A percentile compares a stretch with the other conserved stretches of the same genome.
Conservation (phyloP, 1,140 invertebrate species). For the Bombus huntii region DNA sequence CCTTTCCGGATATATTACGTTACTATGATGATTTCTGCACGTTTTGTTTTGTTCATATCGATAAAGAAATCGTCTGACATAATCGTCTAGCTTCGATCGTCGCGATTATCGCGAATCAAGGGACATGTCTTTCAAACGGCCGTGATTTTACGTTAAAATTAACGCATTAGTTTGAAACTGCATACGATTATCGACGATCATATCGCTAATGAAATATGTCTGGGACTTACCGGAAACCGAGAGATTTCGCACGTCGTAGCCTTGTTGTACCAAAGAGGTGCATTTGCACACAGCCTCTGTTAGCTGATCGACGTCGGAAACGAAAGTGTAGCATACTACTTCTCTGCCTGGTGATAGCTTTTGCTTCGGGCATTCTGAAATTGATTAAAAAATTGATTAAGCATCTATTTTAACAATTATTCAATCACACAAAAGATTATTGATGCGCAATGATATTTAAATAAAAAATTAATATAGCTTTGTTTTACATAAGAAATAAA, state of each 20-base stretch:
- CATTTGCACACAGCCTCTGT: conserved; percentile 77
- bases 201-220: background rate
- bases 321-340: conserved; percentile 78
- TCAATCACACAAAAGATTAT: no score
- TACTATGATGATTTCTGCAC: background rate
- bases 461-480: no score
- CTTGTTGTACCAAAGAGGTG: conserved; percentile 79
- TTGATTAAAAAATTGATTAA: conserved; percentile 18
- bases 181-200: background rate
- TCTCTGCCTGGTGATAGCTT: conserved; percentile 75
- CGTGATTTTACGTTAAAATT: conserved; percentile 2
- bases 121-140: background rate
- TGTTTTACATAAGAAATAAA: no score
- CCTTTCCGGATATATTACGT: background rate
- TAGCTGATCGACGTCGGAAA: conserved; percentile 63
- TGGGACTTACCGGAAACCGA: conserved; percentile 75
- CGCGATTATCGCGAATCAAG: conserved; percentile 28
- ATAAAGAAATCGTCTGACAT: conserved; percentile 2
- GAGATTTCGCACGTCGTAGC: conserved; percentile 75
- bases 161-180: background rate
- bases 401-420: background rate
- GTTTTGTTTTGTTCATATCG: background rate
- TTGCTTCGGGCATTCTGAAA: conserved; percentile 78
- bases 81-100: conserved; percentile 11
- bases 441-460: no score